Conservation (phyloP, 2,888 invertebrate genomes). For the Adineta ricciae region DNA sequence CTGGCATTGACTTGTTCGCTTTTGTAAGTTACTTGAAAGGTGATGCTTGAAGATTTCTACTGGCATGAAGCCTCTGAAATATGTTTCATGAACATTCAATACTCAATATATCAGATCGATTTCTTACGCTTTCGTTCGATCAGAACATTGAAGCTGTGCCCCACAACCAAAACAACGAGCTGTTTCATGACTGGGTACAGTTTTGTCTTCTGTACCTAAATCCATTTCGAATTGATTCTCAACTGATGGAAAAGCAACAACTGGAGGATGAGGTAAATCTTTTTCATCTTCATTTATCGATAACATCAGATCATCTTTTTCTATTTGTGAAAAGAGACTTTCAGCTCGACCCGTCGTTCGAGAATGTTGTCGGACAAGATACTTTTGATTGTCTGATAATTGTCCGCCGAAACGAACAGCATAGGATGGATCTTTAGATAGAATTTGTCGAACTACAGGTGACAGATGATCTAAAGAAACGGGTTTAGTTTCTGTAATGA, state of each 20-base stretch:
- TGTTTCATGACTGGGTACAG: slow-evolving; percentile 51
- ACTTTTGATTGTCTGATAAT: slow-evolving; percentile 2
- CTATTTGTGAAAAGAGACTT: not conserved
- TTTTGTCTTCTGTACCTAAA: slow-evolving; percentile 54
- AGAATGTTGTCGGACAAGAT: not conserved
- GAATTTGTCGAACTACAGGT: not conserved
- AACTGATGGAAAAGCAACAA: not conserved
- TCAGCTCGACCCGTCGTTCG: not conserved
- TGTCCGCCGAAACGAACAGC: slow-evolving; percentile 8
- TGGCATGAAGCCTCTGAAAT: not conserved
- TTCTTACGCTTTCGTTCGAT: slow-evolving; percentile 37
- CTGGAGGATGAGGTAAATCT: not conserved
- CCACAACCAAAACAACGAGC: slow-evolving; percentile 82
- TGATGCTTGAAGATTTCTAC: slow-evolving; percentile 27
- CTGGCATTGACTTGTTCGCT: slow-evolving; percentile 62
- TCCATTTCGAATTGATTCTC: slow-evolving; percentile 41
- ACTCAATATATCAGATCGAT: not conserved
- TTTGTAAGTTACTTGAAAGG: slow-evolving; percentile 37
- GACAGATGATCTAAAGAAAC: not conserved
- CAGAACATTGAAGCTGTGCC: slow-evolving; percentile 61
- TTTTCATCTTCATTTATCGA: not conserved
- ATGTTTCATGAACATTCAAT: not conserved
- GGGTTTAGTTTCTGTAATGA: not conserved
- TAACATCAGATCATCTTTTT: not conserved
- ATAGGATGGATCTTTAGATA: slow-evolving; percentile 5